These are phyloP conservation scores for Chymomyza amoena DNA, from an alignment of 2,888 invertebrate genomes.

Conservation along the genomic window DNA sequence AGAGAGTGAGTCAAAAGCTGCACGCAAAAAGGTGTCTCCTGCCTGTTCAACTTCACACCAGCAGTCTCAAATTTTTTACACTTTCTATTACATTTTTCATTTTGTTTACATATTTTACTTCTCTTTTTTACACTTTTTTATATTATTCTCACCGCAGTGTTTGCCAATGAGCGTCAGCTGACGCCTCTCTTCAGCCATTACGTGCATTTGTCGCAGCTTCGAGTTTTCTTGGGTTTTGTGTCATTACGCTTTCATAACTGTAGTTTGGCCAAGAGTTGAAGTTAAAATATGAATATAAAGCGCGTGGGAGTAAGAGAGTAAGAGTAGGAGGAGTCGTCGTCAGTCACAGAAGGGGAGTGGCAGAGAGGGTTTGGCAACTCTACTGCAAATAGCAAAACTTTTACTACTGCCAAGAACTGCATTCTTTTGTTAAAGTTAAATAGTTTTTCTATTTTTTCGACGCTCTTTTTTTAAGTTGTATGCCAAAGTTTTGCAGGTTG, in stretches of 20 bases:
- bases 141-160: neutral
- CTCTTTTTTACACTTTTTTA: neutral
- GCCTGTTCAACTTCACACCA: neutral
- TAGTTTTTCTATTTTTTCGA: neutral
- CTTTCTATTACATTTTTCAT: constrained; percentile 2
- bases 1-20: no score
- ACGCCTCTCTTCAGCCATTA: constrained; percentile 38
- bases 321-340: neutral
- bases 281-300: constrained; percentile 61
- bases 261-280: constrained; percentile 40
- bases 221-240: constrained; percentile 26
- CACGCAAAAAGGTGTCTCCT: no score
- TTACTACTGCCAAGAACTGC: neutral
- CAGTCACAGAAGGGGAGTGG: constrained; percentile 10
- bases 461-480: neutral
- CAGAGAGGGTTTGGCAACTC: neutral
- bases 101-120: constrained; percentile 13
- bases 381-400: neutral
- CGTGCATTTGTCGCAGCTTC: constrained; percentile 44
- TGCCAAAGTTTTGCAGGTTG: neutral
- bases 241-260: constrained; percentile 62
- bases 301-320: constrained; percentile 1
- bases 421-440: neutral
- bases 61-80: constrained; percentile 24
- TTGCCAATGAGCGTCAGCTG: neutral